Conservation (phyloP, 1,140 invertebrate genomes). For the Pinna nobilis region DNA sequence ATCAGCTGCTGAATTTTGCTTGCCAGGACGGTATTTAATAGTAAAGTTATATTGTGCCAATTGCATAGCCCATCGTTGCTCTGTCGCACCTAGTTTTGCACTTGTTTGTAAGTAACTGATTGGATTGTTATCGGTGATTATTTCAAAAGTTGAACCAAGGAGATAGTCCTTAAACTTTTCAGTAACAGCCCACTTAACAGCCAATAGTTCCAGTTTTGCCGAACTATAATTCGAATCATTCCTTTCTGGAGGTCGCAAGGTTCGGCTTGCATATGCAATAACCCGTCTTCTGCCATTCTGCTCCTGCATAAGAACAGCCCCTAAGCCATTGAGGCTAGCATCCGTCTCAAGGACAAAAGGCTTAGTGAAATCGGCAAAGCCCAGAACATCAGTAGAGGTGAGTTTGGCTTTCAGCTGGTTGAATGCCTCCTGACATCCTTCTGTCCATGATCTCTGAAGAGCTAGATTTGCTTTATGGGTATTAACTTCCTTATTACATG, state of each 20-base stretch:
- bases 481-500: not conserved
- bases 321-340: slow-evolving; percentile 48
- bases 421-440: slow-evolving; percentile 33
- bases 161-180: slow-evolving; percentile 46
- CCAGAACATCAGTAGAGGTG: slow-evolving; percentile 38
- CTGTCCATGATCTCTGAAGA: slow-evolving; percentile 25
- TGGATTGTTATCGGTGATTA: slow-evolving; percentile 46
- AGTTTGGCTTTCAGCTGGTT: slow-evolving; percentile 27
- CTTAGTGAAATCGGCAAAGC: slow-evolving; percentile 37
- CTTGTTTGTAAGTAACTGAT: slow-evolving; percentile 31
- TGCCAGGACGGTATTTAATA: slow-evolving; percentile 34
- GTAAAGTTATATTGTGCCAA: slow-evolving; percentile 37
- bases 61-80: slow-evolving; percentile 39
- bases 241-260: slow-evolving; percentile 17
- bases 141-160: slow-evolving; percentile 24
- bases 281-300: slow-evolving; percentile 18
- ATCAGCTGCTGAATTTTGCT: slow-evolving; percentile 26
- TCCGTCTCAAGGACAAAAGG: slow-evolving; percentile 56
- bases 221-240: slow-evolving; percentile 38
- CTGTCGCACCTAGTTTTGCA: slow-evolving; percentile 44
- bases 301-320: slow-evolving; percentile 46
- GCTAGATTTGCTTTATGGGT: slow-evolving; percentile 1
- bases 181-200: slow-evolving; percentile 45
- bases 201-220: slow-evolving; percentile 37
- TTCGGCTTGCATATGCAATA: slow-evolving; percentile 28